A percentile compares a stretch with the other conserved stretches of the same genome.
Conservation (phyloP, 1,140 invertebrate species). For the Gryllus bimaculatus region DNA sequence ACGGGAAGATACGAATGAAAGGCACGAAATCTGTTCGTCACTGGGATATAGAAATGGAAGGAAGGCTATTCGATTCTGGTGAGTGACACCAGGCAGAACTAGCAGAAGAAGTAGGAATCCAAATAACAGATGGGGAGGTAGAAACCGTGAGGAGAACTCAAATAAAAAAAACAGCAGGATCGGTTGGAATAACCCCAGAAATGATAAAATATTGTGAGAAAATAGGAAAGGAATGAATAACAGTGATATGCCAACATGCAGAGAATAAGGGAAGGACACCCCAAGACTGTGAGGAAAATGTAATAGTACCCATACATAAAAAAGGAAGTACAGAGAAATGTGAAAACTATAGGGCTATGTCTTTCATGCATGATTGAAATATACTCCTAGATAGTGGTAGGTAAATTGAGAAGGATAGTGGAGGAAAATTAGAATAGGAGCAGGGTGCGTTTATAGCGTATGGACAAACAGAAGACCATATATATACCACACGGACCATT, state of each 20-base stretch:
- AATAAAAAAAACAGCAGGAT: conserved; percentile 12
- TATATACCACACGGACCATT: not conserved
- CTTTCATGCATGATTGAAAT: not conserved
- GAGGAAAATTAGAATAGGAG: not conserved
- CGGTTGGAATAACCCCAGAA: conserved; percentile 18
- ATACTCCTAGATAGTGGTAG: not conserved
- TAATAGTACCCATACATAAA: conserved; percentile 11
- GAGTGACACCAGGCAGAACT: not conserved
- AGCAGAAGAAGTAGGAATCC: not conserved
- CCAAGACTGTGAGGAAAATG: not conserved
- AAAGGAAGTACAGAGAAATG: not conserved
- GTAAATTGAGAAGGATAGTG: not conserved
- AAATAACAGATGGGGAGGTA: not conserved
- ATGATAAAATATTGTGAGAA: conserved; percentile 17
- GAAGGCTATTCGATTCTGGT: no score
- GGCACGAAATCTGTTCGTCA: no score
- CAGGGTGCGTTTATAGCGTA: not conserved
- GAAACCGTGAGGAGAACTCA: not conserved
- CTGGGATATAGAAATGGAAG: no score
- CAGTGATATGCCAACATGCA: not conserved
- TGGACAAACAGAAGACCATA: not conserved
- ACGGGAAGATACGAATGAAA: no score
- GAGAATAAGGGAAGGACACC: not conserved
- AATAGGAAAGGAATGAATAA: not conserved
- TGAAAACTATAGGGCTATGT: conserved; percentile 1